A percentile compares a stretch with the other conserved stretches of the same genome.
These are phyloP conservation scores for Coendou prehensilis DNA, from an alignment of 2,797 vertebrate genomes.

Conservation along the genomic window DNA sequence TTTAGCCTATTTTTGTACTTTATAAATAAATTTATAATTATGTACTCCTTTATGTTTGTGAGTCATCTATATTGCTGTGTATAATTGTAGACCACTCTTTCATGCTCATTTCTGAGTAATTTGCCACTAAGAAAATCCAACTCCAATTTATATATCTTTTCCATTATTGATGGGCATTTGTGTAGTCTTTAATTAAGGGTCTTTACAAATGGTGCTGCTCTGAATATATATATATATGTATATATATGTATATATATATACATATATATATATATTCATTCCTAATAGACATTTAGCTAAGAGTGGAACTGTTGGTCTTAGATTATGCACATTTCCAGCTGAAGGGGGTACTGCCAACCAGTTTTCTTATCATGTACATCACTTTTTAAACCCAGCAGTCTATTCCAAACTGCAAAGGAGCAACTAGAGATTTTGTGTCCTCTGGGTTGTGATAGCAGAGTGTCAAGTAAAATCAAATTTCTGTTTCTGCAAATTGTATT, in stretches of 20 bases:
- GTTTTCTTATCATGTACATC: background rate
- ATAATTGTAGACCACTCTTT: background rate
- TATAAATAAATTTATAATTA: background rate
- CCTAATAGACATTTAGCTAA: background rate
- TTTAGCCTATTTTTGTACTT: background rate
- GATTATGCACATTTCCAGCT: background rate
- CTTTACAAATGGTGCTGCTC: background rate
- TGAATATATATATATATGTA: background rate
- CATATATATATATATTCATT: background rate
- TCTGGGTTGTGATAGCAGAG: background rate
- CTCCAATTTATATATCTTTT: background rate
- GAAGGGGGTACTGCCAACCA: background rate
- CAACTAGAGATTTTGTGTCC: background rate
- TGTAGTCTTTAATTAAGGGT: background rate
- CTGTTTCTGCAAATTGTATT: constrained; percentile 5
- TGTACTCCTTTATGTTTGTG: background rate
- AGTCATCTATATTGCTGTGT: background rate
- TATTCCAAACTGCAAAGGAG: background rate
- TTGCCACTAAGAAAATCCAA: background rate
- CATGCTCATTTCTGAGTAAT: background rate
- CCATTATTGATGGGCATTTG: background rate
- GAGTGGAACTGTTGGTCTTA: background rate
- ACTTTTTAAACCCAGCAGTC: background rate
- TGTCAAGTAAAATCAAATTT: constrained; percentile 11
- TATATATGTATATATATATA: background rate